phyloP scores from a whole-genome alignment of 2,888 invertebrate genomes.

The Ichneumoninae sp. region DNA sequence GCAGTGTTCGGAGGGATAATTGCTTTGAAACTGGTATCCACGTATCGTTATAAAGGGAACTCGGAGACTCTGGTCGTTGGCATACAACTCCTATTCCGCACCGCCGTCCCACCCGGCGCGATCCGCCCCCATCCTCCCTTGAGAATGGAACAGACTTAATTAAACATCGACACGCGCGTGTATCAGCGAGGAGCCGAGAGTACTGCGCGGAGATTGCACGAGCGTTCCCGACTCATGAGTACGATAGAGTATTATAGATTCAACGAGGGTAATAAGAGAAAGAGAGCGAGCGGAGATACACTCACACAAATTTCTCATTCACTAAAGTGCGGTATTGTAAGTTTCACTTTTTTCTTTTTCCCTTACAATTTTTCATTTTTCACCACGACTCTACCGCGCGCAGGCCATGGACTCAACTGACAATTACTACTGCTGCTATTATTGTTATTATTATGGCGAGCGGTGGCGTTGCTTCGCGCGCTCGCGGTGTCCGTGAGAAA shows the following conservation, averaged over 20 bases:
- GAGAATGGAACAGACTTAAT: slow-evolving; percentile 49
- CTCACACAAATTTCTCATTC: background rate
- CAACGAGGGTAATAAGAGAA: background rate
- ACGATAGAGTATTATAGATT: background rate
- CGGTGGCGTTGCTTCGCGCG: too few relatives aligned
- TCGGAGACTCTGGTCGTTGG: slow-evolving; percentile 35
- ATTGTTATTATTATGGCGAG: too few relatives aligned
- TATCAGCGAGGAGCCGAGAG: slow-evolving; percentile 19
- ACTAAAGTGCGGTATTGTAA: background rate
- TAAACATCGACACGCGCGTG: slow-evolving; percentile 49
- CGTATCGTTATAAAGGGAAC: slow-evolving; percentile 46
- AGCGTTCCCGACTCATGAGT: background rate
- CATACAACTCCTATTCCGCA: slow-evolving; percentile 34
- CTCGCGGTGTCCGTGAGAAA: too few relatives aligned
- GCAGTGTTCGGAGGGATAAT: slow-evolving; percentile 40
- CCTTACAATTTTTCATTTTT: background rate
- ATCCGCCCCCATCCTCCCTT: background rate
- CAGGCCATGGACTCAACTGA: background rate
- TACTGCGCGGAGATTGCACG: slow-evolving; percentile 7
- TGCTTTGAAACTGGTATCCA: slow-evolving; percentile 45
- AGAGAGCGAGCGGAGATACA: background rate
- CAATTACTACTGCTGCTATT: background rate
- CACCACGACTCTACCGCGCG: background rate
- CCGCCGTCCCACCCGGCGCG: slow-evolving; percentile 4
- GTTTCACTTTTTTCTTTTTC: background rate